These are phyloP conservation scores for Eupithecia abbreviata DNA, from an alignment of 2,888 invertebrate genomes.

Conservation along the genomic window DNA sequence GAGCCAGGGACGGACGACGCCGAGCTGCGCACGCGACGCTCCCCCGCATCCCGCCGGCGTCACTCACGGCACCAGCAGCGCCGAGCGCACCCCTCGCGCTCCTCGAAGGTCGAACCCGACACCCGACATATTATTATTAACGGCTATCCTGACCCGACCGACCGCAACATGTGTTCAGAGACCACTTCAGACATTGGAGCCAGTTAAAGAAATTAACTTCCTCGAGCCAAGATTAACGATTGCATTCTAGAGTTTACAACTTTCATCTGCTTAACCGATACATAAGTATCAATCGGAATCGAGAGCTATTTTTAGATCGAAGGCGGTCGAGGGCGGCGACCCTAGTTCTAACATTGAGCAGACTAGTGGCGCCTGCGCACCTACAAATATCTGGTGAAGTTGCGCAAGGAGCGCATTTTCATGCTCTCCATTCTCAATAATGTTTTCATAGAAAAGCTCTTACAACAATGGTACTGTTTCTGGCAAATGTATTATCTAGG, in stretches of 20 bases:
- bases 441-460: not conserved
- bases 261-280: slow-evolving; percentile 53
- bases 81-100: slow-evolving; percentile 47
- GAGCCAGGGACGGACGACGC: slow-evolving; percentile 80
- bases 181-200: slow-evolving; percentile 26
- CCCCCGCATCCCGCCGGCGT: slow-evolving; percentile 63
- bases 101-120: slow-evolving; percentile 48
- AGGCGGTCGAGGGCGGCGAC: slow-evolving; percentile 75
- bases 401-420: not conserved
- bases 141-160: slow-evolving; percentile 43
- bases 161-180: slow-evolving; percentile 38
- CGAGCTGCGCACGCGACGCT: slow-evolving; percentile 80
- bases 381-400: slow-evolving; percentile 24
- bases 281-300: slow-evolving; percentile 59
- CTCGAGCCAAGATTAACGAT: slow-evolving; percentile 35
- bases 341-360: slow-evolving; percentile 63
- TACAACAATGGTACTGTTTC: not conserved
- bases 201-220: slow-evolving; percentile 29
- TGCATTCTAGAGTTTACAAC: slow-evolving; percentile 48
- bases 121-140: slow-evolving; percentile 50
- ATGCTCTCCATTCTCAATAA: not conserved
- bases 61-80: slow-evolving; percentile 8
- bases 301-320: slow-evolving; percentile 71
- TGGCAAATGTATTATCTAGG: slow-evolving; percentile 12
- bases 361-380: slow-evolving; percentile 61